These are phyloP conservation scores for Drosophila koepferae DNA, from an alignment of 2,888 invertebrate species.

Conservation along the genomic window DNA sequence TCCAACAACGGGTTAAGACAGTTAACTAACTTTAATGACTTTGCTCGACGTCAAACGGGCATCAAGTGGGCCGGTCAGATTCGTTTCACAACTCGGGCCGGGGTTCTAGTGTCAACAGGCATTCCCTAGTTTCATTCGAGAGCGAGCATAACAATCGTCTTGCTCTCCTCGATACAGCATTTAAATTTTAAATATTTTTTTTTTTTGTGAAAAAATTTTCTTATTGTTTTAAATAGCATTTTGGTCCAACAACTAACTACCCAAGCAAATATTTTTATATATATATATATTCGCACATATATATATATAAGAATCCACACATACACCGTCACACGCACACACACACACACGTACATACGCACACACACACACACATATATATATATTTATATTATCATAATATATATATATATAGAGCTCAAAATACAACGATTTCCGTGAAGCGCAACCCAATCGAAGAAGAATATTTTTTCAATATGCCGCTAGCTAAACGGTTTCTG, in stretches of 20 bases:
- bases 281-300: not conserved
- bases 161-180: slow-evolving; percentile 4
- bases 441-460: not conserved
- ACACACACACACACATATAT: not conserved
- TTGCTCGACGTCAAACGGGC: not conserved
- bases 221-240: slow-evolving; percentile 7
- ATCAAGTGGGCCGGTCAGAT: not conserved
- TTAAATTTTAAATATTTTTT: slow-evolving; percentile 14
- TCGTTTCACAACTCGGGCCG: not conserved
- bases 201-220: slow-evolving; percentile 12
- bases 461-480: slow-evolving; percentile 15
- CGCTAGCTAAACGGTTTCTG: slow-evolving; percentile 25
- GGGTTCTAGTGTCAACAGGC: slow-evolving; percentile 4
- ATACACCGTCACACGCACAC: no score
- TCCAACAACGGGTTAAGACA: slow-evolving; percentile 60
- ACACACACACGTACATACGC: accelerated
- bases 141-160: slow-evolving; percentile 4
- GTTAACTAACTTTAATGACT: slow-evolving; percentile 72
- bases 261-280: not conserved
- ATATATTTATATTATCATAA: not conserved
- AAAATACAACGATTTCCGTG: not conserved
- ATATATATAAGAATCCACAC: not conserved
- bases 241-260: not conserved
- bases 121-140: slow-evolving; percentile 6
- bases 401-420: not conserved